These are phyloP conservation scores for Sanderia malayensis DNA, from an alignment of 30 jellyfish, hydroid and myxozoan species.

Conservation along the genomic window DNA sequence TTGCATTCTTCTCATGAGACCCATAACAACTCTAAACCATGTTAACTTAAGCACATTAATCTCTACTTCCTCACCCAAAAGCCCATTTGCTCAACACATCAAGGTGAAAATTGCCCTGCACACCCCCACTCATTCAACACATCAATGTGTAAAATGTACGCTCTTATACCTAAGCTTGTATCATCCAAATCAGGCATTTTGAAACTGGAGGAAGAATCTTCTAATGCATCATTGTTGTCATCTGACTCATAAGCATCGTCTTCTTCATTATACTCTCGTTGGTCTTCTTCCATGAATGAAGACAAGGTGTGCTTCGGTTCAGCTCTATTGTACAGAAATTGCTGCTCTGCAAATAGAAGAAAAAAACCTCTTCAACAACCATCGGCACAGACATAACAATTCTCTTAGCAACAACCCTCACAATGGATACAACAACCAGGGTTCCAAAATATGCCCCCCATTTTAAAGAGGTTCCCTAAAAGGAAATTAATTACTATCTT, in stretches of 20 bases:
- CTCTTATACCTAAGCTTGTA: conserved; percentile 41
- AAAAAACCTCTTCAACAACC: too few species aligned
- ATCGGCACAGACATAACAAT: too few species aligned
- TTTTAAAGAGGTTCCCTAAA: too few species aligned
- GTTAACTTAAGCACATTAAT: background rate
- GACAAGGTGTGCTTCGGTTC: conserved; percentile 65
- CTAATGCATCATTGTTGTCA: conserved; percentile 32
- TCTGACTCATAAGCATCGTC: too few species aligned
- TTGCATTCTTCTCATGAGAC: background rate
- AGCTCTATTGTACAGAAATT: conserved; percentile 67
- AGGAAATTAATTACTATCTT: too few species aligned
- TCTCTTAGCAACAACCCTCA: too few species aligned
- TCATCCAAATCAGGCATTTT: conserved; percentile 75
- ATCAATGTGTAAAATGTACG: background rate
- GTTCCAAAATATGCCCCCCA: too few species aligned
- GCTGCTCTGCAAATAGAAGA: conserved; percentile 62
- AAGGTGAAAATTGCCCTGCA: background rate
- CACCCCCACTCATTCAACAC: too few species aligned
- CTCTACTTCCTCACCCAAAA: background rate
- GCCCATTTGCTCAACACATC: background rate
- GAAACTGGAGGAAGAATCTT: conserved; percentile 27
- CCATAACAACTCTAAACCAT: background rate
- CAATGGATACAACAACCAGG: too few species aligned
- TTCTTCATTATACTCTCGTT: conserved; percentile 56
- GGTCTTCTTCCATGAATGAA: conserved; percentile 55